phyloP scores from a whole-genome alignment of 1,140 invertebrate species.

The Hyphantria cunea region DNA sequence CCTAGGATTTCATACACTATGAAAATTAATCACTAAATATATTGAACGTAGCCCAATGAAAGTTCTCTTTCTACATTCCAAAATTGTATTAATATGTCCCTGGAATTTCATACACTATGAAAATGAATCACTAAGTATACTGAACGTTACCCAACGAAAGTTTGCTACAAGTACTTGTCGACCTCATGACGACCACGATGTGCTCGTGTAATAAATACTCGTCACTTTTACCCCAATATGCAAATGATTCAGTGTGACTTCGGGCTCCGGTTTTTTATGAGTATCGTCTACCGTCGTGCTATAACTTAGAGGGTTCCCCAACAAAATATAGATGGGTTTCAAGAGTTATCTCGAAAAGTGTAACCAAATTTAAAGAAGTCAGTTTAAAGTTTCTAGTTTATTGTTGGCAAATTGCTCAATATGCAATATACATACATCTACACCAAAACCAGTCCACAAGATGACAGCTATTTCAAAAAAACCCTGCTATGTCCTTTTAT shows the following conservation, averaged over 20 bases:
- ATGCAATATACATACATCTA: too few relatives aligned
- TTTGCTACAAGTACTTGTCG: conserved; percentile 10
- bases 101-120: neutral
- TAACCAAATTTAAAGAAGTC: too few relatives aligned
- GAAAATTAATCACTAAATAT: neutral
- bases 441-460: too few relatives aligned
- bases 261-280: conserved; percentile 11
- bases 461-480: too few relatives aligned
- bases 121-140: neutral
- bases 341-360: too few relatives aligned
- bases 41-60: neutral
- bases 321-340: too few relatives aligned
- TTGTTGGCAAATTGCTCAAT: too few relatives aligned
- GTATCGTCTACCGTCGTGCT: conserved; percentile 1
- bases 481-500: too few relatives aligned
- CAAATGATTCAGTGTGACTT: conserved; percentile 8
- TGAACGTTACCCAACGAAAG: neutral
- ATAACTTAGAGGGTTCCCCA: conserved; percentile 1
- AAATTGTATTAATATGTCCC: too few relatives aligned
- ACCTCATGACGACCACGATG: conserved; percentile 2
- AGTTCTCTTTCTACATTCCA: too few relatives aligned
- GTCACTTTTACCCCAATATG: conserved; percentile 16
- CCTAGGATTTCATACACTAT: neutral
- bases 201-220: conserved; percentile 16
- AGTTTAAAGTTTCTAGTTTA: too few relatives aligned